Evolutionary conservation across 2,113 vertebrate species (phyloP).

Genomic region (Cyanoderma ruficeps): DNA sequence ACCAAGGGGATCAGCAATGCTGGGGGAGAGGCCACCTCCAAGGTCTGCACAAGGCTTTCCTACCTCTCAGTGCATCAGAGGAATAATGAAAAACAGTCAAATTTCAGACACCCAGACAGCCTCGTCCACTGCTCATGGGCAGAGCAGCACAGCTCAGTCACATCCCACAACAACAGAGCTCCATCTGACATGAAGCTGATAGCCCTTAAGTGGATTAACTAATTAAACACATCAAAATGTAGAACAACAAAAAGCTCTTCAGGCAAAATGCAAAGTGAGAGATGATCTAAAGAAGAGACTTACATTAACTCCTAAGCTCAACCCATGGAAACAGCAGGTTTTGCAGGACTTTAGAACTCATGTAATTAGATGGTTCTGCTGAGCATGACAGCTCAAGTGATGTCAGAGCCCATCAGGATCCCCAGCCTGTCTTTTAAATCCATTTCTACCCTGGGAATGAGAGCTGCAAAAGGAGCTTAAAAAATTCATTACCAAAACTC

Average conservation of each 20-base stretch:
- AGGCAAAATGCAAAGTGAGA: background rate
- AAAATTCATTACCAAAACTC: conserved; percentile 42
- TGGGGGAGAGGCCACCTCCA: background rate
- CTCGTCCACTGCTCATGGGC: fast-evolving
- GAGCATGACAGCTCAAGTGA: background rate
- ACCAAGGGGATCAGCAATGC: background rate
- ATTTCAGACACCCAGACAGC: background rate
- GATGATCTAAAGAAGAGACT: background rate
- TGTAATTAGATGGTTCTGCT: background rate
- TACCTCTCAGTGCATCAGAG: background rate
- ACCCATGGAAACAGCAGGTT: background rate
- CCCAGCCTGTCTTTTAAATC: background rate
- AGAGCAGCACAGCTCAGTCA: background rate
- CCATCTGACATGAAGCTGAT: background rate
- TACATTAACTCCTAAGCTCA: background rate
- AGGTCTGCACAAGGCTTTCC: background rate
- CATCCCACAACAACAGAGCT: background rate
- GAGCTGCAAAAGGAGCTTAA: conserved; percentile 13
- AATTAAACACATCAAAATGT: background rate
- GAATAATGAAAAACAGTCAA: background rate
- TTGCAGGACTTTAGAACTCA: background rate
- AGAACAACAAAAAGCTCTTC: background rate
- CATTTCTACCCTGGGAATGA: background rate
- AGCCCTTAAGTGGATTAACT: background rate
- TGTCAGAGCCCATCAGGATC: background rate